Conservation (phyloP, 2,888 invertebrate species). For the Syritta pipiens region DNA sequence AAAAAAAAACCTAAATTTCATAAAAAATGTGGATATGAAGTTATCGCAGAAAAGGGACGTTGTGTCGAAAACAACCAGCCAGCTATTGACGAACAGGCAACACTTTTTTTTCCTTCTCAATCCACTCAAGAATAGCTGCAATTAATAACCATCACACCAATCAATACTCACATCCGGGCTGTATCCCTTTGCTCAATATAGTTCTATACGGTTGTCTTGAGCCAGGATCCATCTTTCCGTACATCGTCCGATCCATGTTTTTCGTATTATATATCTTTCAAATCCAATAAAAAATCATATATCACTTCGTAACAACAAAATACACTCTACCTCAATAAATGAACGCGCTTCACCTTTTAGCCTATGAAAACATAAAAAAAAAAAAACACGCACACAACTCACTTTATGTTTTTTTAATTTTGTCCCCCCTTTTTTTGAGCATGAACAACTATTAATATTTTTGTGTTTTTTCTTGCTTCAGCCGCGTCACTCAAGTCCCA, state of each 20-base stretch:
- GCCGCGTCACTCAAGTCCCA: constrained; percentile 26
- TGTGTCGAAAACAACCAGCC: no score
- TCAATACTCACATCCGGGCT: constrained; percentile 90
- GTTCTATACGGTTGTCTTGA: constrained; percentile 92
- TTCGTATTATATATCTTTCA: neutral
- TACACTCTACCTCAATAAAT: neutral
- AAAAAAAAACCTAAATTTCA: no score
- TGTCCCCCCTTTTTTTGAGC: neutral
- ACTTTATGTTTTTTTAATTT: neutral
- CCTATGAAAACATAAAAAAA: neutral
- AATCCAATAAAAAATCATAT: constrained; percentile 1
- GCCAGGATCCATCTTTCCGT: constrained; percentile 91
- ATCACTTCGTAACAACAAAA: neutral
- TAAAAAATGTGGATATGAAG: no score
- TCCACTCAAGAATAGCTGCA: neutral
- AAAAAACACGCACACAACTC: no score
- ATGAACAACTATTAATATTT: constrained; percentile 5
- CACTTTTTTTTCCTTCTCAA: no score
- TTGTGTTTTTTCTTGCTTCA: constrained; percentile 14
- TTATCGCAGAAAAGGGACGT: no score
- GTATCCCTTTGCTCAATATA: constrained; percentile 88
- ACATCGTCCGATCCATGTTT: constrained; percentile 93
- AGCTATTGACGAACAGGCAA: no score
- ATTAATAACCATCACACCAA: neutral
- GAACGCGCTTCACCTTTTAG: neutral